A percentile compares a stretch with the other conserved stretches of the same genome.
phyloP scores from a whole-genome alignment of 2,113 vertebrate genomes.

The Lophius piscatorius region DNA sequence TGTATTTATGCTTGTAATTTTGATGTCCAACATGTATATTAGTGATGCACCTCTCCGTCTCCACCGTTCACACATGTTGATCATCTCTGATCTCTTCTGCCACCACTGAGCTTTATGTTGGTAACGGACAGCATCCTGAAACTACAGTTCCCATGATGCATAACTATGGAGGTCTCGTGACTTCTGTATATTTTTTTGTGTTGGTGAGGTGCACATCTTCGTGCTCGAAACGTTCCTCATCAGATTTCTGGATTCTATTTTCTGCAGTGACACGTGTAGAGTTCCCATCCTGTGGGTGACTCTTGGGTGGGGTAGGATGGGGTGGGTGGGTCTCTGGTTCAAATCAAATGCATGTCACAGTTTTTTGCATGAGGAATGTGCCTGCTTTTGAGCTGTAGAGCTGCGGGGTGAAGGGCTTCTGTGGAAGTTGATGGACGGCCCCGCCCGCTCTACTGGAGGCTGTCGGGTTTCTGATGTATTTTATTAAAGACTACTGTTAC shows the following conservation, averaged over 20 bases:
- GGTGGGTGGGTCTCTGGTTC: neutral
- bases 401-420: conserved; percentile 7
- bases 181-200: conserved; percentile 17
- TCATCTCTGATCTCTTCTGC: conserved; percentile 19
- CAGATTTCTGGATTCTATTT: conserved; percentile 69
- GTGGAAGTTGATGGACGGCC: conserved; percentile 20
- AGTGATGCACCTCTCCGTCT: too few species aligned
- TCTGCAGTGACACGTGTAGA: conserved; percentile 48
- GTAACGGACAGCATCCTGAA: conserved; percentile 16
- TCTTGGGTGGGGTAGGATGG: too few species aligned
- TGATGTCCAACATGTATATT: too few species aligned
- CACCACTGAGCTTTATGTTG: conserved; percentile 19
- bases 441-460: conserved; percentile 29
- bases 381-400: conserved; percentile 69
- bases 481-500: conserved; percentile 80
- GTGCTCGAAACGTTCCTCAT: conserved; percentile 11
- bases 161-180: conserved; percentile 36
- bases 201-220: conserved; percentile 10
- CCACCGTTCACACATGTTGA: conserved; percentile 12
- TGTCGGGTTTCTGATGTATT: conserved; percentile 75
- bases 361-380: conserved; percentile 84
- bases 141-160: conserved; percentile 37
- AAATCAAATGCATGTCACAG: conserved; percentile 80
- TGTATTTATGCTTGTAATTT: too few species aligned
- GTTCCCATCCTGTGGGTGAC: conserved; percentile 8